Evolutionary conservation across 2,888 invertebrate genomes (phyloP).

Genomic region (Zygaena filipendulae): DNA sequence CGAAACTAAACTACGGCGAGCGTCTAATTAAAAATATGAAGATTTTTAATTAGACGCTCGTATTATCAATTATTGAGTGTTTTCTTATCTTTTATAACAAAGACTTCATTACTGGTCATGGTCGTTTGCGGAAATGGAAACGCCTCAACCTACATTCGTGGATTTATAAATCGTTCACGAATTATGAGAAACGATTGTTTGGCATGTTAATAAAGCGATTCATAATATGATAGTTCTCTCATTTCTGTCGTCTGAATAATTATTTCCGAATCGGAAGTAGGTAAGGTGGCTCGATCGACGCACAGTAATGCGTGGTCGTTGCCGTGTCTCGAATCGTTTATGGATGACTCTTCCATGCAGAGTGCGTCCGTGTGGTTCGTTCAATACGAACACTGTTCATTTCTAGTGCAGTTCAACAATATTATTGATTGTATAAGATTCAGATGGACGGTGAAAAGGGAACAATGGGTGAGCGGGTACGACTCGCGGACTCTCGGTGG

Average conservation of each 20-base stretch:
- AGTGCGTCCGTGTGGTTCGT: constrained; percentile 1
- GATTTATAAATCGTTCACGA: constrained; percentile 42
- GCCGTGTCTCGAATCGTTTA: constrained; percentile 62
- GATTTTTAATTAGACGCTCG: too few relatives aligned
- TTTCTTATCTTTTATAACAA: constrained; percentile 13
- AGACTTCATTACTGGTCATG: constrained; percentile 19
- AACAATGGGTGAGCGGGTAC: constrained; percentile 35
- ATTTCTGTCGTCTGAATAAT: constrained; percentile 53
- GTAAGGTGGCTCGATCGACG: constrained; percentile 57
- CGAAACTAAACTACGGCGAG: too few relatives aligned
- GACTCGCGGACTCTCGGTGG: constrained; percentile 52
- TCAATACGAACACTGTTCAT: constrained; percentile 37
- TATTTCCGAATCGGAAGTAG: constrained; percentile 70
- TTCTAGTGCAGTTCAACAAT: constrained; percentile 29
- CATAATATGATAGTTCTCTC: constrained; percentile 44
- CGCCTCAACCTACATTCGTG: too few relatives aligned
- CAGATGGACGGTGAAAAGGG: constrained; percentile 42
- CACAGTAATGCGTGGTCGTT: constrained; percentile 60
- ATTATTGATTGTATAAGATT: constrained; percentile 26
- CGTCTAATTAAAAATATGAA: too few relatives aligned
- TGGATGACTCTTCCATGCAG: constrained; percentile 39
- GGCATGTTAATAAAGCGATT: too few relatives aligned
- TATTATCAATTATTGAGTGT: background rate
- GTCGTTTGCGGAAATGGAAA: too few relatives aligned
- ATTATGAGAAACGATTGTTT: constrained; percentile 38